A percentile compares a stretch with the other conserved stretches of the same genome.
Conservation (phyloP, 2,797 vertebrate genomes). For the Haliaeetus albicilla region DNA sequence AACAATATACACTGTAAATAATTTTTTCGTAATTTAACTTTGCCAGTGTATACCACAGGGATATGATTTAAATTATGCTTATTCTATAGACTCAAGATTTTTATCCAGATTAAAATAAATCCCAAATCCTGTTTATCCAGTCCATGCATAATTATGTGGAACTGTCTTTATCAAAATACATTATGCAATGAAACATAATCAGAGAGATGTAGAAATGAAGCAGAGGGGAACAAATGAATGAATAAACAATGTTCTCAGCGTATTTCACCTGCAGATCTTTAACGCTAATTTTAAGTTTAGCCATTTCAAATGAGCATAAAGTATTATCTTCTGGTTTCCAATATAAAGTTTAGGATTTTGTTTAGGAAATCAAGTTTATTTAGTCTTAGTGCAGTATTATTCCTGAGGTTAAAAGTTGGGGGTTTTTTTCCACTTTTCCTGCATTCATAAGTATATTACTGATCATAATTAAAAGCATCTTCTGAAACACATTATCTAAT, state of each 20-base stretch:
- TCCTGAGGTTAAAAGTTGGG: neutral
- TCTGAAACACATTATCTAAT: constrained; percentile 17
- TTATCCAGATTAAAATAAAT: constrained; percentile 63
- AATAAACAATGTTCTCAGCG: neutral
- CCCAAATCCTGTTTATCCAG: constrained; percentile 54
- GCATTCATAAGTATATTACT: neutral
- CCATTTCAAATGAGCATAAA: neutral
- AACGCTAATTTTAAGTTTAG: constrained; percentile 6
- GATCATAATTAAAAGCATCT: neutral
- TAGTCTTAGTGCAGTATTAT: neutral
- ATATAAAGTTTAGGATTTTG: neutral
- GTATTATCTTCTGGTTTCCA: neutral
- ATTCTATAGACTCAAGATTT: constrained; percentile 38
- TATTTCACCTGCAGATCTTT: constrained; percentile 5
- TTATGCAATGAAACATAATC: constrained; percentile 30
- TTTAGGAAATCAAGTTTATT: neutral
- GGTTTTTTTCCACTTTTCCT: neutral
- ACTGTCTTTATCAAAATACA: constrained; percentile 23
- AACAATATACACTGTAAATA: neutral
- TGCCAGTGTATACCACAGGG: neutral
- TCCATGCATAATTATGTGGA: constrained; percentile 25
- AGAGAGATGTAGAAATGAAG: constrained; percentile 24
- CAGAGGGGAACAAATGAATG: constrained; percentile 14
- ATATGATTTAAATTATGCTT: constrained; percentile 11
- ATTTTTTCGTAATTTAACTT: neutral